Evolutionary conservation across 1,140 invertebrate species (phyloP), one percentile per base, ranked within the genome.

Genomic region (Stegodyphus dumicola): DNA sequence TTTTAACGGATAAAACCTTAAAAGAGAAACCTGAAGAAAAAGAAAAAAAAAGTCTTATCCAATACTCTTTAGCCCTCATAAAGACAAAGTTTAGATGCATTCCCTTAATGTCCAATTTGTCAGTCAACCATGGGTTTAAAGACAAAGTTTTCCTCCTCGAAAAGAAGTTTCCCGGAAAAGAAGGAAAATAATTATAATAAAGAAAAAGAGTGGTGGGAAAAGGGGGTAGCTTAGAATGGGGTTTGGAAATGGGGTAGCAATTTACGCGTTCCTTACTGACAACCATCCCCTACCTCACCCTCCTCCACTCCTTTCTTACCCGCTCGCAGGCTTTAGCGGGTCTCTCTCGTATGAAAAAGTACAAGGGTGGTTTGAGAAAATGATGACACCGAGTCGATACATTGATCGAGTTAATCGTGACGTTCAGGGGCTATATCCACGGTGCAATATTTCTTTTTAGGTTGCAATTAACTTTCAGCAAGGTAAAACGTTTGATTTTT

Each of bases 81-180:
- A 85, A 85, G 81, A 85, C 73, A 85, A 85, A 85, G 81, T 85
- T 85, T 76, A 85, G 81, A 75, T 77, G 81, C 73, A 56, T 77
- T 85, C 66, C 81, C 74, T 85, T 85, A 85, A 85, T 85, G 81
- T 85, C 81, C 81, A 85, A 85, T 85, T 85, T 85, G 81, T 85
- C 81, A 85, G 81, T 85, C 81, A 76, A 85, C 73, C 81, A 85
- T 85, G 81, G 81, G 81, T 85, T 85, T 85, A 85, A 85, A 85
- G 81, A 85, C 81, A 85, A 85, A 85, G 81, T 85, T 85, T 85
- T 70, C 74, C 81, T 73, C 64, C 80, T 64, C 18, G 51, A 83
- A 83, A 83, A 83, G 80, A 83, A 83, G 80, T 83, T 83, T 81
- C 56, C 15, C 69, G 66, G 75, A 77, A 77, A 77, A 65, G 60